Conservation (phyloP, 2,888 invertebrate species). For the Seira ritae region DNA sequence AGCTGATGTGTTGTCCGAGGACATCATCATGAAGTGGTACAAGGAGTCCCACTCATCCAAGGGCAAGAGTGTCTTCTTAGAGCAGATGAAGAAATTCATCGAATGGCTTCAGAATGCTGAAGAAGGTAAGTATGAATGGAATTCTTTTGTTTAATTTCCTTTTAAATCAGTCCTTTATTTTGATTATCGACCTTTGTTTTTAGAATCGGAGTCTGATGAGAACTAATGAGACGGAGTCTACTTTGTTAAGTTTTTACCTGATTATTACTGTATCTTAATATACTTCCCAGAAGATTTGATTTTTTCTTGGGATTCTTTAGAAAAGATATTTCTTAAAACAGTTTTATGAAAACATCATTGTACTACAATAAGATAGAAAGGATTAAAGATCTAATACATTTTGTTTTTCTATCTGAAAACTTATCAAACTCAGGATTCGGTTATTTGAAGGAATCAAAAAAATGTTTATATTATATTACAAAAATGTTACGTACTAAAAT, state of each 20-base stretch:
- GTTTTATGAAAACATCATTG: too few relatives aligned
- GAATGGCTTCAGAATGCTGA: constrained; percentile 99
- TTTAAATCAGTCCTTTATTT: background rate
- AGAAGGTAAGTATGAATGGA: constrained; percentile 79
- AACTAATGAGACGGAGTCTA: constrained; percentile 75
- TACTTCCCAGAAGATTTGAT: constrained; percentile 35
- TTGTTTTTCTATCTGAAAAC: constrained; percentile 40
- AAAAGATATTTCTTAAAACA: constrained; percentile 24
- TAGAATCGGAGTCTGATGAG: constrained; percentile 80
- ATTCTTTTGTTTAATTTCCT: background rate
- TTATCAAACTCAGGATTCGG: constrained; percentile 61
- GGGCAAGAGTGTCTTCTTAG: constrained; percentile 98
- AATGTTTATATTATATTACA: too few relatives aligned
- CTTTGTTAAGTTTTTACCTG: constrained; percentile 38
- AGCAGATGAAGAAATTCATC: constrained; percentile 98
- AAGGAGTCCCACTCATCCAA: constrained; percentile 94
- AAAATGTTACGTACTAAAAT: too few relatives aligned
- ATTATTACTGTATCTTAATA: constrained; percentile 27
- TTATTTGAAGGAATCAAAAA: constrained; percentile 2
- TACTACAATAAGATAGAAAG: too few relatives aligned
- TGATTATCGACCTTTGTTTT: constrained; percentile 49
- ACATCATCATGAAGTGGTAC: constrained; percentile 97
- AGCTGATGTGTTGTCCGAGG: constrained; percentile 96
- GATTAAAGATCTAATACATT: constrained; percentile 50
- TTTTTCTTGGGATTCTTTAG: constrained; percentile 28